A percentile compares a stretch with the other conserved stretches of the same genome.
Conservation (phyloP, 2,113 vertebrate species). For the Myocastor coypus region DNA sequence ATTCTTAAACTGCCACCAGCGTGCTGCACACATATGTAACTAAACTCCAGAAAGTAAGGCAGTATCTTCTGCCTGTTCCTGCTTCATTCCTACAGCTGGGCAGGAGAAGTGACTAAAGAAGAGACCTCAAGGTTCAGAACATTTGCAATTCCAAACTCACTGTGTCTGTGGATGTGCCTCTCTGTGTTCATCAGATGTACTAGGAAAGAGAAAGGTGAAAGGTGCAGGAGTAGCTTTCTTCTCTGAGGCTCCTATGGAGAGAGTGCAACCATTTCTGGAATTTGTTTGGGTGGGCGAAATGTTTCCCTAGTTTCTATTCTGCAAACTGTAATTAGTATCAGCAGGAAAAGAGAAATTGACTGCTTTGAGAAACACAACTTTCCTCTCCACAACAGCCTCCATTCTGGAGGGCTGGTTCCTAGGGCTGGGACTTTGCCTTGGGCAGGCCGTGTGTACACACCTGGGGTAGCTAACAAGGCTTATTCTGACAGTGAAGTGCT, state of each 20-base stretch:
- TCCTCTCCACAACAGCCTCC: background rate
- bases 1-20: slow-evolving; percentile 73
- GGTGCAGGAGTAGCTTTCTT: background rate
- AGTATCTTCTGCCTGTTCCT: background rate
- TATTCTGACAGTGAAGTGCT: background rate
- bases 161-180: background rate
- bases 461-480: background rate
- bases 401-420: background rate
- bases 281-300: background rate
- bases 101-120: background rate
- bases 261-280: background rate
- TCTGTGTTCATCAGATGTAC: background rate
- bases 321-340: slow-evolving; percentile 27
- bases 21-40: slow-evolving; percentile 72
- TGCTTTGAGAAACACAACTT: background rate
- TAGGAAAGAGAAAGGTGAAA: background rate
- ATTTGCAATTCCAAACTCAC: background rate
- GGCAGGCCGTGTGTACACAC: background rate
- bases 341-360: background rate
- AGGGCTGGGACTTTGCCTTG: background rate
- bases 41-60: slow-evolving; percentile 27
- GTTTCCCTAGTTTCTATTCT: slow-evolving; percentile 35
- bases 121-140: background rate
- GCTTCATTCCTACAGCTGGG: background rate
- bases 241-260: background rate